These are phyloP conservation scores for Solea senegalensis DNA, from an alignment of 2,113 vertebrate genomes.

Conservation along the genomic window DNA sequence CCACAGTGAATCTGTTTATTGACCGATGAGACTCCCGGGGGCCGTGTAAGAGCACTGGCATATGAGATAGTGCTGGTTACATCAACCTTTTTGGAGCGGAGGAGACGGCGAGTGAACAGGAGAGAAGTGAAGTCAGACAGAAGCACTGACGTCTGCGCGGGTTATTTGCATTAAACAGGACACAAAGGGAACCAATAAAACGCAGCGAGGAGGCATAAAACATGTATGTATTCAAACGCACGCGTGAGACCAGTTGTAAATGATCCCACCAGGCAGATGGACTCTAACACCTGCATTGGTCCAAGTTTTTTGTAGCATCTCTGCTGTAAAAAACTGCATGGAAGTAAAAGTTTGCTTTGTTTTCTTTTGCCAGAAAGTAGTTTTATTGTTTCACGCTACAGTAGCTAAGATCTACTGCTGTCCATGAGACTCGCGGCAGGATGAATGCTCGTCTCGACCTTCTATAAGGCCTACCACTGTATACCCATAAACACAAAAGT, in stretches of 20 bases:
- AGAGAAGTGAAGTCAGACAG: constrained; percentile 17
- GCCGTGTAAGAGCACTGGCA: constrained; percentile 7
- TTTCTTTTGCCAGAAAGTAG: neutral
- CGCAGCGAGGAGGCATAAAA: neutral
- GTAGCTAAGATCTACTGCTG: neutral
- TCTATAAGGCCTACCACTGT: constrained; percentile 8
- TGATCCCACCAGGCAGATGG: neutral
- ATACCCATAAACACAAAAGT: constrained; percentile 5
- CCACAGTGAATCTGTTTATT: constrained; percentile 18
- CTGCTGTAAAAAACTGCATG: neutral
- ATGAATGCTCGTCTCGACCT: neutral
- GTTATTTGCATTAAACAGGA: constrained; percentile 26
- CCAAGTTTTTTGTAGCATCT: neutral
- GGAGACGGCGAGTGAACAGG: neutral
- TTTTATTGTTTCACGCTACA: neutral
- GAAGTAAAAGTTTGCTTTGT: neutral
- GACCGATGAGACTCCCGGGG: constrained; percentile 9
- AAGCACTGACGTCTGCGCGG: neutral
- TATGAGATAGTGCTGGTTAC: constrained; percentile 13
- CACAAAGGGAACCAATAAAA: constrained; percentile 16
- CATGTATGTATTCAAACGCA: constrained; percentile 29
- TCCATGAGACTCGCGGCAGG: neutral
- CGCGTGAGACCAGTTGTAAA: constrained; percentile 1
- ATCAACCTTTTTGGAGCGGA: constrained; percentile 9
- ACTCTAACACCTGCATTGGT: constrained; percentile 3